phyloP scores from a whole-genome alignment of 2,888 invertebrate species.

The Ashinkailepas kermadecensis region DNA sequence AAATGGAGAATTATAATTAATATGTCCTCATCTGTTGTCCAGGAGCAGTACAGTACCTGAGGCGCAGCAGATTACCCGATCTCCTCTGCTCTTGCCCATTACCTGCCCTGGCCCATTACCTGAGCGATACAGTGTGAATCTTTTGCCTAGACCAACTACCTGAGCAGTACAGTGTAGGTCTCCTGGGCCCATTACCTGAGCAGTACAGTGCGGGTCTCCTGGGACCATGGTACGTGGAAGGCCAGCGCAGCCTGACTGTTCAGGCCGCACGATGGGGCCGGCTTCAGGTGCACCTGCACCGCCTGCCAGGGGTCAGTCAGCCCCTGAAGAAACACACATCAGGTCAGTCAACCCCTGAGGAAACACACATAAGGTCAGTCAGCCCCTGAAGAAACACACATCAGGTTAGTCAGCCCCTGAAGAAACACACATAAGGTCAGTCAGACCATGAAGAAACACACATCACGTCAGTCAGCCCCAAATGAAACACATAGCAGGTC shows the following conservation, averaged over 20 bases:
- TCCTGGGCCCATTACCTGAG: background rate
- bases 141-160: background rate
- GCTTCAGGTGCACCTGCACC: background rate
- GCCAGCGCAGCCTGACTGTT: background rate
- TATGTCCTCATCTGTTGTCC: background rate
- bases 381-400: too few species aligned
- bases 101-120: background rate
- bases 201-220: background rate
- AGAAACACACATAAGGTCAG: too few species aligned
- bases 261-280: background rate
- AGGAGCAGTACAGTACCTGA: background rate
- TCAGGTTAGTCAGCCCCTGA: too few species aligned
- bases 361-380: too few species aligned
- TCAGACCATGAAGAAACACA: too few species aligned
- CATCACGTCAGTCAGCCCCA: too few species aligned
- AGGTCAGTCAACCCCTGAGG: too few species aligned
- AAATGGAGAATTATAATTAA: too few species aligned
- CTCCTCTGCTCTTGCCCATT: too few species aligned
- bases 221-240: background rate
- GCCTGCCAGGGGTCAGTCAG: conserved; percentile 11
- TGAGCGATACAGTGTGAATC: background rate
- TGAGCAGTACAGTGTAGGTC: too few species aligned
- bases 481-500: too few species aligned
- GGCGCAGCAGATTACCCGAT: too few species aligned
- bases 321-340: background rate